These are phyloP conservation scores for Asobara japonica DNA, from an alignment of 1,140 invertebrate species.

Conservation along the genomic window DNA sequence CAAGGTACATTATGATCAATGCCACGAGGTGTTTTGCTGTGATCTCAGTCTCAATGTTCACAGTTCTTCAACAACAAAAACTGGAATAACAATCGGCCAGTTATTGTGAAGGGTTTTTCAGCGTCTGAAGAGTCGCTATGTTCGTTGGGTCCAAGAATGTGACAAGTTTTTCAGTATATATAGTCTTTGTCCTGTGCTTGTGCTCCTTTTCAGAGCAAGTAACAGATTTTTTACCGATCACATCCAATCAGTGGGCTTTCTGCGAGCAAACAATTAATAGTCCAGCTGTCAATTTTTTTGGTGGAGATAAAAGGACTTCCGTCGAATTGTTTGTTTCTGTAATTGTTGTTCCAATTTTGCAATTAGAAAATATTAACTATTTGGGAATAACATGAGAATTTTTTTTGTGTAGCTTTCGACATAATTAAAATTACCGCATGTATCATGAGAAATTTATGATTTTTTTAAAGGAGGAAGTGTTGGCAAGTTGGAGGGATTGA, in stretches of 20 bases:
- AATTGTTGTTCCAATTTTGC: too few relatives aligned
- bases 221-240: not conserved
- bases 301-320: too few relatives aligned
- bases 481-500: too few relatives aligned
- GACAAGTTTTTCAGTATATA: not conserved
- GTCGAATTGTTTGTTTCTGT: too few relatives aligned
- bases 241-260: not conserved
- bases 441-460: too few relatives aligned
- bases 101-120: not conserved
- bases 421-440: too few relatives aligned
- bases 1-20: too few relatives aligned
- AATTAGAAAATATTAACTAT: too few relatives aligned
- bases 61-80: not conserved
- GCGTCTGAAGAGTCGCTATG: not conserved
- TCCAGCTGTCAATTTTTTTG: not conserved
- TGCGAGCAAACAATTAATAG: not conserved
- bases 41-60: not conserved
- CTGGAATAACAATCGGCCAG: not conserved
- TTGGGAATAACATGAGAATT: too few relatives aligned
- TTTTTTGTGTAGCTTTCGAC: too few relatives aligned
- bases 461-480: too few relatives aligned
- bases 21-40: too few relatives aligned
- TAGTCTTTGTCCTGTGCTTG: not conserved
- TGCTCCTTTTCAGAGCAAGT: not conserved
- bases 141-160: not conserved